Base-by-base conservation (phyloP, 2,888 invertebrate species). In the Hirtodrosophila trivittata region DNA sequence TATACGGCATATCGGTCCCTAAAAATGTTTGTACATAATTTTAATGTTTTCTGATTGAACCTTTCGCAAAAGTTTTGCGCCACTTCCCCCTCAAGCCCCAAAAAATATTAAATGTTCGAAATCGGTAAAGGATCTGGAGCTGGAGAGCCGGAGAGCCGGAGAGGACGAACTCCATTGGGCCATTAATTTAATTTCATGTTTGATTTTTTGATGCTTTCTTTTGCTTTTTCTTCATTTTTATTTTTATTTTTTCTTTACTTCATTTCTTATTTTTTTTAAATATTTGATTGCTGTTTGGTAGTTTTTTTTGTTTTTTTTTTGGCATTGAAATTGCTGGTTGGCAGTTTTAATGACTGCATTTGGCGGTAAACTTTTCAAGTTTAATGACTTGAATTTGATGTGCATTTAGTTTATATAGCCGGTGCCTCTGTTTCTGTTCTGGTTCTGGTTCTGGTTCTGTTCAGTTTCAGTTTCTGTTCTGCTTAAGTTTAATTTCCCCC, bases 121-220 rank as follows among this genome's bases (percentile, higher is more conserved):
- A 49, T 45, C 39, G 65, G n/a, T 14, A 37, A 38, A 57, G 51
- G 16, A 56, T 54, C 45, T 32, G 38, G n/a, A n/a, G n/a, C n/a
- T n/a, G n/a, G n/a, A n/a, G n/a, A n/a, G n/a, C n/a, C 1, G 3
- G 3, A 8, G 38, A 9, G 25, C 18, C 8, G 30, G 8, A 21
- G 35, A 7, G 54, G 39, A 64, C 46, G 38, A 51, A 50, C 41
- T 46, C 38, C 42, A 26, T 55, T 78, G 51, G 65, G 70, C 66
- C 81, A 86, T 81, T 81, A 86, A 80, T 84, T 86, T 80, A 86
- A 80, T 84, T 86, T 77, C 83, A 80, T 86, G 86, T 80, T 80
- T 83, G 86, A 86, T 65, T 80, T 73, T 80, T 70, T 78, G 76
- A 74, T 41, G 69, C 47, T 32, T 50, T 35, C 32, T 46, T n/a